These are phyloP conservation scores for Mythimna vitellina DNA, from an alignment of 2,888 invertebrate genomes.

Conservation along the genomic window DNA sequence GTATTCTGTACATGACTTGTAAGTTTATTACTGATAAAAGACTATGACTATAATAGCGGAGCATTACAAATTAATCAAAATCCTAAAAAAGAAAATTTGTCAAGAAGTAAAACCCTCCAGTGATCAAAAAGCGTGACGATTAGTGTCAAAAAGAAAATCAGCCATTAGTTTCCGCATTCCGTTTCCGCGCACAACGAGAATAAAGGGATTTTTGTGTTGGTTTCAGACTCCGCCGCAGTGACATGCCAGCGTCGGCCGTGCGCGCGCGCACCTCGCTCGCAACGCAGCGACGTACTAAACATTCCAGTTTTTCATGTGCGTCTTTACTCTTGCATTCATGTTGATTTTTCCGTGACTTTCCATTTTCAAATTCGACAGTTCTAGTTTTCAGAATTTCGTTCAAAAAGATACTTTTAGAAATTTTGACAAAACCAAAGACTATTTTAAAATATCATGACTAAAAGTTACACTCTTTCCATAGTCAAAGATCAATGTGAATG, in stretches of 20 bases:
- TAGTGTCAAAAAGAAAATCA: slow-evolving; percentile 42
- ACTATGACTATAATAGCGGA: too few relatives aligned
- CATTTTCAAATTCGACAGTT: neutral
- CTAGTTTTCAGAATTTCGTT: neutral
- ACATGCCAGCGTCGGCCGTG: slow-evolving; percentile 69
- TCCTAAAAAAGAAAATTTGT: neutral
- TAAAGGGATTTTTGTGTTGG: slow-evolving; percentile 70
- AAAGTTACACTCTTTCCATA: slow-evolving; percentile 28
- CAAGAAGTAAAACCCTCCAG: neutral
- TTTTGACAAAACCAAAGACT: neutral
- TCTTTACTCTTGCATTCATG: slow-evolving; percentile 57
- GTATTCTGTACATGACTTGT: too few relatives aligned
- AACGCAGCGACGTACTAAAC: slow-evolving; percentile 61
- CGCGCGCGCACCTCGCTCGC: slow-evolving; percentile 66
- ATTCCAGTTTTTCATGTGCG: slow-evolving; percentile 64
- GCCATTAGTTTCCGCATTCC: slow-evolving; percentile 60
- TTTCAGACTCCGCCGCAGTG: slow-evolving; percentile 75
- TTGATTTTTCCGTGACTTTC: slow-evolving; percentile 45
- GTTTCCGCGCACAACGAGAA: slow-evolving; percentile 58
- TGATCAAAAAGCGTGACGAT: slow-evolving; percentile 14
- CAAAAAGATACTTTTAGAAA: neutral
- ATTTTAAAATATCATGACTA: slow-evolving; percentile 14
- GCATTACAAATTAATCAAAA: neutral
- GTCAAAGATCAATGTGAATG: slow-evolving; percentile 63
- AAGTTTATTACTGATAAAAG: too few relatives aligned